phyloP scores from a whole-genome alignment of 64 coral and sea anemone genomes.

The Montipora capricornis region DNA sequence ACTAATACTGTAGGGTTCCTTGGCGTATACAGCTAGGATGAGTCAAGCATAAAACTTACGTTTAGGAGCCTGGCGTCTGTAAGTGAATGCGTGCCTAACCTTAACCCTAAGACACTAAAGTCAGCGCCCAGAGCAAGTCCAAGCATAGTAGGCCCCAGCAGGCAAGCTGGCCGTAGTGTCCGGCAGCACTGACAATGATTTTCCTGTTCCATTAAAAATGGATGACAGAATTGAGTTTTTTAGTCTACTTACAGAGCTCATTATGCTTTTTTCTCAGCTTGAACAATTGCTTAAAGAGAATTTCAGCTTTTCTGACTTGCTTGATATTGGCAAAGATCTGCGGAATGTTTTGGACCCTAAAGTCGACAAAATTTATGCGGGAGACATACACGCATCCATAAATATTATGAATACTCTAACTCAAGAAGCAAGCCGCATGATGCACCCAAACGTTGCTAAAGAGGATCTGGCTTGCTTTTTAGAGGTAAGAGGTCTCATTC shows the following conservation, averaged over 20 bases:
- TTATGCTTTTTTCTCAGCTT: conserved; percentile 7
- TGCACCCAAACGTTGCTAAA: conserved; percentile 46
- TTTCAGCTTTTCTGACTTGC: conserved; percentile 32
- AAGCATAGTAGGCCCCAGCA: too few species aligned
- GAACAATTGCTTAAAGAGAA: conserved; percentile 25
- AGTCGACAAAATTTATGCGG: conserved; percentile 88
- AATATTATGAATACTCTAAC: conserved; percentile 62
- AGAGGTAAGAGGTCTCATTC: conserved; percentile 8
- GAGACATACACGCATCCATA: conserved; percentile 74
- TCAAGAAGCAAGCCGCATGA: conserved; percentile 23
- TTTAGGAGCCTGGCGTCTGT: too few species aligned
- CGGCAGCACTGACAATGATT: too few species aligned
- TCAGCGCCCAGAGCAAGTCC: too few species aligned
- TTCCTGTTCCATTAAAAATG: too few species aligned
- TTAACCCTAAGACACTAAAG: neutral
- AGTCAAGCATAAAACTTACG: too few species aligned
- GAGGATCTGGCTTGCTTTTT: conserved; percentile 55
- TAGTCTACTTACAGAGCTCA: neutral
- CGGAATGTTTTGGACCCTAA: conserved; percentile 64
- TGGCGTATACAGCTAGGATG: too few species aligned
- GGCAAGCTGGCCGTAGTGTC: too few species aligned
- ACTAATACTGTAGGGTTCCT: too few species aligned
- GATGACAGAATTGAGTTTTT: neutral
- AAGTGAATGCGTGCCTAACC: too few species aligned
- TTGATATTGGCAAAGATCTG: conserved; percentile 12